Conservation (phyloP, 1,140 invertebrate species). For the Drosophila tristis region DNA sequence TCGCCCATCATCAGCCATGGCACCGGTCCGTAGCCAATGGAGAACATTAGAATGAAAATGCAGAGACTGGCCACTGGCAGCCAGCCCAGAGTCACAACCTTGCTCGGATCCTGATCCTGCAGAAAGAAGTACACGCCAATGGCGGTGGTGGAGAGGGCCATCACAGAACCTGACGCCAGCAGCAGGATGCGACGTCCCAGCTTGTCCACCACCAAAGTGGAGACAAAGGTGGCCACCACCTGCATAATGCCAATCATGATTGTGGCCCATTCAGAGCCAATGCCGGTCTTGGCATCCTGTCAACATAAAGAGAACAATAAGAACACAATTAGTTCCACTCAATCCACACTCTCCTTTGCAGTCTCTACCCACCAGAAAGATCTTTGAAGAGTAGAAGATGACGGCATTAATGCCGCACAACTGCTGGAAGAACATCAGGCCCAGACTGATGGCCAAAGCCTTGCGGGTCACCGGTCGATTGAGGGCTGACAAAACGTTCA, state of each 20-base stretch:
- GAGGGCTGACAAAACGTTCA: slow-evolving; percentile 86
- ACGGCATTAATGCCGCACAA: slow-evolving; percentile 94
- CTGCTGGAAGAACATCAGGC: slow-evolving; percentile 94
- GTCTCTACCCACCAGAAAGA: slow-evolving; percentile 86
- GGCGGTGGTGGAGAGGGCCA: slow-evolving; percentile 87
- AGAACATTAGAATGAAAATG: slow-evolving; percentile 91
- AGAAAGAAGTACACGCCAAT: slow-evolving; percentile 89
- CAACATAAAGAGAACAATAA: background rate
- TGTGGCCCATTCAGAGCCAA: slow-evolving; percentile 86
- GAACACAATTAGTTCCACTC: background rate
- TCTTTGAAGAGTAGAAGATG: slow-evolving; percentile 91
- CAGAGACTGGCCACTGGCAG: slow-evolving; percentile 90
- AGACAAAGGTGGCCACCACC: slow-evolving; percentile 89
- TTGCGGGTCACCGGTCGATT: slow-evolving; percentile 87
- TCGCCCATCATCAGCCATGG: slow-evolving; percentile 93
- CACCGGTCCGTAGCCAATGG: slow-evolving; percentile 91
- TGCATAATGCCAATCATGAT: slow-evolving; percentile 92
- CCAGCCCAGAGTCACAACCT: slow-evolving; percentile 87
- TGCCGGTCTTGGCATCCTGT: slow-evolving; percentile 85
- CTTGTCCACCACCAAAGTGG: slow-evolving; percentile 90
- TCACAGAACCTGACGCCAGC: slow-evolving; percentile 87
- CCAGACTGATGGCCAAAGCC: slow-evolving; percentile 89
- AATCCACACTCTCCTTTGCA: too few relatives aligned
- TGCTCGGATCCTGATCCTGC: slow-evolving; percentile 84
- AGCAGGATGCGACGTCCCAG: slow-evolving; percentile 90